Evolutionary conservation across 2,113 vertebrate genomes (phyloP).

Genomic region (Myotis davidii): DNA sequence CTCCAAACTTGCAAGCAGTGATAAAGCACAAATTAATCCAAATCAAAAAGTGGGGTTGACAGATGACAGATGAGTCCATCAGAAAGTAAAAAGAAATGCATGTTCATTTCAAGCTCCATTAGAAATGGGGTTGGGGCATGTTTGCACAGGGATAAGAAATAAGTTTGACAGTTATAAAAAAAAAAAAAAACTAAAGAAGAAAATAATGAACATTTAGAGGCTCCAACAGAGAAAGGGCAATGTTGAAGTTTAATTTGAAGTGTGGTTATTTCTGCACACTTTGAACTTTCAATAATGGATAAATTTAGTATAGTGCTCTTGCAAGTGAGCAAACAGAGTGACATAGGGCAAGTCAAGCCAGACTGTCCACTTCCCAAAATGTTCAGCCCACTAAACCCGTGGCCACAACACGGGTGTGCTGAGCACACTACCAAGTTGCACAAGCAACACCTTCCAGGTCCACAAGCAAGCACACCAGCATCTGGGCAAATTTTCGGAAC

Average conservation of each 20-base stretch:
- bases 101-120: constrained; percentile 75
- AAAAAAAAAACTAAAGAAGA: background rate
- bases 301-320: constrained; percentile 7
- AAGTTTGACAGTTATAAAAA: background rate
- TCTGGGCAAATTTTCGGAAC: background rate
- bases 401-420: background rate
- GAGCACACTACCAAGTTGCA: background rate
- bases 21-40: constrained; percentile 62
- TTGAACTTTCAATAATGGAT: constrained; percentile 49
- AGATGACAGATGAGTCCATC: constrained; percentile 27
- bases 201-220: constrained; percentile 62
- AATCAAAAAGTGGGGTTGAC: constrained; percentile 53
- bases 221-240: constrained; percentile 49
- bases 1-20: constrained; percentile 22
- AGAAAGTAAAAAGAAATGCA: constrained; percentile 69
- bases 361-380: background rate
- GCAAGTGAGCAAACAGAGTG: constrained; percentile 16
- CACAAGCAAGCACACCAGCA: background rate
- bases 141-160: background rate
- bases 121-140: constrained; percentile 41
- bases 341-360: background rate
- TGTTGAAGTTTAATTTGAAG: constrained; percentile 39
- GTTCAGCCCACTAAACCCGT: background rate
- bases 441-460: background rate
- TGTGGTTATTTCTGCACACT: constrained; percentile 36